These are phyloP conservation scores for Polydrusus tereticollis DNA, from an alignment of 2,888 invertebrate species.

Conservation along the genomic window DNA sequence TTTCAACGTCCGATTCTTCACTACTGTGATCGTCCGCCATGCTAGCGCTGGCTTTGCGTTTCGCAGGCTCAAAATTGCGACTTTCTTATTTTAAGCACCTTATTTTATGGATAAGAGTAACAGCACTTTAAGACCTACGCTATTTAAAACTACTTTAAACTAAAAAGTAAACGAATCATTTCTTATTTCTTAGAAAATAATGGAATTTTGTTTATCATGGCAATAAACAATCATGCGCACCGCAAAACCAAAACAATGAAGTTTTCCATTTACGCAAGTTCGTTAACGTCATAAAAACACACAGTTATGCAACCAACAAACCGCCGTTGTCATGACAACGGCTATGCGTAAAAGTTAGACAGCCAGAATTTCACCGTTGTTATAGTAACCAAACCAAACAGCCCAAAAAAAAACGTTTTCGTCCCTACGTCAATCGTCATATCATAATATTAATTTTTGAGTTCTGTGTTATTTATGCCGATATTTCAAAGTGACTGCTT, in stretches of 20 bases:
- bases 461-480: not conserved
- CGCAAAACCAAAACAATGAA: not conserved
- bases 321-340: conserved; percentile 13
- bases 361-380: not conserved
- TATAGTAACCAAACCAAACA: conserved; percentile 6
- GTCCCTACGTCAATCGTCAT: not conserved
- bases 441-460: not conserved
- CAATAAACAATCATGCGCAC: conserved; percentile 31
- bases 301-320: conserved; percentile 3
- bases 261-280: not conserved
- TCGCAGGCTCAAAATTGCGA: too few species aligned
- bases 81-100: too few species aligned
- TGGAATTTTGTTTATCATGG: conserved; percentile 26
- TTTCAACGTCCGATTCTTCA: conserved; percentile 81
- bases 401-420: not conserved
- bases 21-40: conserved; percentile 71
- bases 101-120: conserved; percentile 4
- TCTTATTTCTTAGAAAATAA: conserved; percentile 12
- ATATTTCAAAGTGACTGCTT: too few species aligned
- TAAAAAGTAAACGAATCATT: conserved; percentile 21
- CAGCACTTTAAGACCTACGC: not conserved
- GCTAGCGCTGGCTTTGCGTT: conserved; percentile 38
- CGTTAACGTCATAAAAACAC: not conserved
- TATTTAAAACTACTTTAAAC: conserved; percentile 3
- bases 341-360: not conserved